These are phyloP conservation scores for Hirtodrosophila duncani DNA, from an alignment of 2,888 invertebrate genomes.

Conservation along the genomic window DNA sequence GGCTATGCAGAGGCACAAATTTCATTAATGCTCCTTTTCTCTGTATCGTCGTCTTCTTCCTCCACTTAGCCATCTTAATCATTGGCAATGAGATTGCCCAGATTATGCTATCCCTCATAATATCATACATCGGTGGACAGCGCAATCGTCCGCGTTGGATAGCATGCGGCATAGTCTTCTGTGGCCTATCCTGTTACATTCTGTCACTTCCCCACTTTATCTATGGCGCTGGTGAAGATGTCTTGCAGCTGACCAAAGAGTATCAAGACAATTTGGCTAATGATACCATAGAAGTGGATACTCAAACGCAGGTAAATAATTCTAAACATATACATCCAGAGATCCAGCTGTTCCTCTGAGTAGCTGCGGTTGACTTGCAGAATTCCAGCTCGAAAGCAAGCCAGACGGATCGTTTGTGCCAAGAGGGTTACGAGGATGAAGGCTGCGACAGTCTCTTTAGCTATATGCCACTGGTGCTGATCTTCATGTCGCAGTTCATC, in stretches of 20 bases:
- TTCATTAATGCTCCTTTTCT: not conserved
- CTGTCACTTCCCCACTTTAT: constrained; percentile 82
- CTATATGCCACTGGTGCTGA: constrained; percentile 81
- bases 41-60: no score
- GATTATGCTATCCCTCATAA: constrained; percentile 81
- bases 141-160: constrained; percentile 84
- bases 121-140: constrained; percentile 83
- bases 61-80: constrained; percentile 83
- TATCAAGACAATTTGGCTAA: constrained; percentile 59
- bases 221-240: constrained; percentile 81
- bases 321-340: no score
- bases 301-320: constrained; percentile 66
- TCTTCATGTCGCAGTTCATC: constrained; percentile 84
- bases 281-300: constrained; percentile 19
- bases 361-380: constrained; percentile 25
- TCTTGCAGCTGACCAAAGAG: constrained; percentile 76
- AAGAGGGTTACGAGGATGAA: constrained; percentile 64
- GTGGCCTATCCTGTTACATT: constrained; percentile 82
- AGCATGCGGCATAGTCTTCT: constrained; percentile 82
- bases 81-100: constrained; percentile 86
- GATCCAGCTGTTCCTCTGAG: not conserved
- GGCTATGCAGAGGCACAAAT: no score
- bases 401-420: constrained; percentile 67
- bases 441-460: constrained; percentile 79
- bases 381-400: constrained; percentile 45